Evolutionary conservation across 2,113 vertebrate genomes (phyloP).

Genomic region (Tachycineta bicolor): DNA sequence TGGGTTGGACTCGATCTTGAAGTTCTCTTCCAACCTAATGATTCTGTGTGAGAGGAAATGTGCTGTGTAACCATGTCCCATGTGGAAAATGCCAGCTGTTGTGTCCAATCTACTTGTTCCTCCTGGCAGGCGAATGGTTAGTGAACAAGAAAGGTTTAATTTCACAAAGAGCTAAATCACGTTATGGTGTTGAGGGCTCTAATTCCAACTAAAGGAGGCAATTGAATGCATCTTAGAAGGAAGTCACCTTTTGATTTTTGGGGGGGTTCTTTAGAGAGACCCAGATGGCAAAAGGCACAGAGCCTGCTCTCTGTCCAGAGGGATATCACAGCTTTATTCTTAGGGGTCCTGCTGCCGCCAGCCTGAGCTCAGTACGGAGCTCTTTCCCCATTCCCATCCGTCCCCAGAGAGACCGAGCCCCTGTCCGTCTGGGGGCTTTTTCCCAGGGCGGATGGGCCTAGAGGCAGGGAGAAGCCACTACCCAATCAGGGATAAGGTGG

Average conservation of each 20-base stretch:
- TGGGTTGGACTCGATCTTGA: not conserved
- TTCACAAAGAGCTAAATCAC: not conserved
- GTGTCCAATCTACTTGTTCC: not conserved
- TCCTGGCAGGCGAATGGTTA: not conserved
- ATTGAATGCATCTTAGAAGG: not conserved
- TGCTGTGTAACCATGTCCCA: not conserved
- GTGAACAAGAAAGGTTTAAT: not conserved
- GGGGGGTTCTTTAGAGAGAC: too few relatives aligned
- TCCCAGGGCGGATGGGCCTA: too few relatives aligned
- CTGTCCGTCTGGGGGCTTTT: too few relatives aligned
- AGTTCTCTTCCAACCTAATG: not conserved
- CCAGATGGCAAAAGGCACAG: too few relatives aligned
- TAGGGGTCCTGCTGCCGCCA: too few relatives aligned
- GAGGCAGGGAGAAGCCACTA: too few relatives aligned
- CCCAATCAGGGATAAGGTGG: too few relatives aligned
- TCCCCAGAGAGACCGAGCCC: too few relatives aligned
- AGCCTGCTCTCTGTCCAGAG: too few relatives aligned
- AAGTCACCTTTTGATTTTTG: not conserved
- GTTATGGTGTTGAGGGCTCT: not conserved
- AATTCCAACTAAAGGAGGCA: not conserved
- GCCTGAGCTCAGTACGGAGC: too few relatives aligned
- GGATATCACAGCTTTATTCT: too few relatives aligned
- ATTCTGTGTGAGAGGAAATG: not conserved
- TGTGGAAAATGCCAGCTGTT: accelerated
- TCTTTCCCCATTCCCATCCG: too few relatives aligned